These are phyloP conservation scores for Phrixothrix hirtus DNA, from an alignment of 2,888 invertebrate species.

Conservation along the genomic window DNA sequence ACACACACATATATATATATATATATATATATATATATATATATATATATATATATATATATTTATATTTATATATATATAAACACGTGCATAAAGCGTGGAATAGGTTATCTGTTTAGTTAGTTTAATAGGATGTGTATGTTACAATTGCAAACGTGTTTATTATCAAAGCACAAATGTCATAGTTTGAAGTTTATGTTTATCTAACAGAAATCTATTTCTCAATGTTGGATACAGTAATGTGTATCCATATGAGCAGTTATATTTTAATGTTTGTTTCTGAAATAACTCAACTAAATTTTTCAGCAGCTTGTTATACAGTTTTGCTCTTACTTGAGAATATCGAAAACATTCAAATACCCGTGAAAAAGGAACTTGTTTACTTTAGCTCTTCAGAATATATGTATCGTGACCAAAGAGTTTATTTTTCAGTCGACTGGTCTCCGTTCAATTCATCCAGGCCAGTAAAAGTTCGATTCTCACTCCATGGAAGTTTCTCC, in stretches of 20 bases:
- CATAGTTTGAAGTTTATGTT: no score
- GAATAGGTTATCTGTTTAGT: background rate
- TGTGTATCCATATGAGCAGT: no score
- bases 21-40: no score
- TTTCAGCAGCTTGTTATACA: constrained; percentile 11
- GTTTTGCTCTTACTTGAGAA: constrained; percentile 15
- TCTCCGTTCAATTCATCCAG: constrained; percentile 36
- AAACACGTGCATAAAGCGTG: no score
- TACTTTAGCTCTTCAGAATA: constrained; percentile 40
- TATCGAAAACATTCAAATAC: constrained; percentile 22
- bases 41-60: no score
- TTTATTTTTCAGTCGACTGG: constrained; percentile 47
- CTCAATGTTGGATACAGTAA: no score
- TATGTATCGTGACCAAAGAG: constrained; percentile 45
- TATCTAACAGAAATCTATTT: no score
- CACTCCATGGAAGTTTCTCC: constrained; percentile 38
- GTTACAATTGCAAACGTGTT: background rate
- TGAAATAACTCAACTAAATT: constrained; percentile 1
- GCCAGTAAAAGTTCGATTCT: constrained; percentile 41
- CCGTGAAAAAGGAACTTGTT: constrained; percentile 34
- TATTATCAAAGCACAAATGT: background rate
- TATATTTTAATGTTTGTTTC: background rate
- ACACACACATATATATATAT: no score
- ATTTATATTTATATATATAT: no score
- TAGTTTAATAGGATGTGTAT: background rate